Evolutionary conservation across 2,797 vertebrate genomes (phyloP).

Genomic region (Clarias fuscus): DNA sequence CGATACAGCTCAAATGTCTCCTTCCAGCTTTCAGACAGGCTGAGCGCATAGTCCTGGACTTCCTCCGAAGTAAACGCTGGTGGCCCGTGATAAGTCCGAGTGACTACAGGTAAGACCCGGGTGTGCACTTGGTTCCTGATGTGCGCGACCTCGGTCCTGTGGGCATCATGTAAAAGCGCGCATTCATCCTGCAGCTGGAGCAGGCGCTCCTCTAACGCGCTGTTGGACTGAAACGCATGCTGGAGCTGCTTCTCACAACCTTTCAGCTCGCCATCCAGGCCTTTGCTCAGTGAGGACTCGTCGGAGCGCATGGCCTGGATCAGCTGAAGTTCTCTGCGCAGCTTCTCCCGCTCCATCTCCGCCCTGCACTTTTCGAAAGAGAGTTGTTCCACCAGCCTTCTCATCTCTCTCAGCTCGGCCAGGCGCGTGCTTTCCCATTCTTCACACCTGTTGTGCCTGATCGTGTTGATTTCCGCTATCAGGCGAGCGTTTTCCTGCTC

Average conservation of each 20-base stretch:
- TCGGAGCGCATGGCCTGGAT: slow-evolving; percentile 75
- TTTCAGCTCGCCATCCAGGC: slow-evolving; percentile 79
- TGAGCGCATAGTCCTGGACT: slow-evolving; percentile 76
- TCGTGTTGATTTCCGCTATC: slow-evolving; percentile 75
- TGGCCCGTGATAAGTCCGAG: slow-evolving; percentile 63
- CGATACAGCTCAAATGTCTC: slow-evolving; percentile 84
- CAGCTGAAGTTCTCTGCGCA: slow-evolving; percentile 80
- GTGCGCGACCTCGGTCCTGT: slow-evolving; percentile 70
- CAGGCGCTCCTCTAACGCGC: slow-evolving; percentile 80
- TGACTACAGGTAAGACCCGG: slow-evolving; percentile 60
- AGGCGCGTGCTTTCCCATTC: slow-evolving; percentile 65
- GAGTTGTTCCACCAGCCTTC: slow-evolving; percentile 80
- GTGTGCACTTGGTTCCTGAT: slow-evolving; percentile 72
- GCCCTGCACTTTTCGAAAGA: slow-evolving; percentile 79
- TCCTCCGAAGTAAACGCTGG: slow-evolving; percentile 71
- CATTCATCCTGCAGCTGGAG: slow-evolving; percentile 76
- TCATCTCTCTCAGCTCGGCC: slow-evolving; percentile 78
- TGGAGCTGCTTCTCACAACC: slow-evolving; percentile 77
- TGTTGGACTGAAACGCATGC: slow-evolving; percentile 73
- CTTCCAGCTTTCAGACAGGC: slow-evolving; percentile 80
- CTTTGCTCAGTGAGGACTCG: slow-evolving; percentile 72
- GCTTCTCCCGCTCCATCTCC: slow-evolving; percentile 83
- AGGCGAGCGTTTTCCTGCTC: slow-evolving; percentile 87
- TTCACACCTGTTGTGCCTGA: slow-evolving; percentile 62
- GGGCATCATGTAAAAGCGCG: slow-evolving; percentile 73